Conservation (phyloP, 1,140 invertebrate genomes). For the Sarcophaga bullata region DNA sequence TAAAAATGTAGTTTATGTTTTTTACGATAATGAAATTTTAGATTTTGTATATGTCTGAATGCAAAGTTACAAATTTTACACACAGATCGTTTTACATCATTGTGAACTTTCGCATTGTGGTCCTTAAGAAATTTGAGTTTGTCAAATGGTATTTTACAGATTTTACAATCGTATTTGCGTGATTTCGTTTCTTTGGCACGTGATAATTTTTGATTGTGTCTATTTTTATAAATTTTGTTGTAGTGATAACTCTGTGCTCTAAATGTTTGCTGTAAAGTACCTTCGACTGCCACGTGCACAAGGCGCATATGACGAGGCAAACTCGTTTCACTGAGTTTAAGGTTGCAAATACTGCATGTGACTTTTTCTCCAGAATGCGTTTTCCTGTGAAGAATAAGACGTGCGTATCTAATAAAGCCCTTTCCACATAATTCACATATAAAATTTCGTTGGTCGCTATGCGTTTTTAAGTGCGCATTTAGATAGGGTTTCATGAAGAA, state of each 20-base stretch:
- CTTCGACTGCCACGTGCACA: neutral
- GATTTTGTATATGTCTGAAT: neutral
- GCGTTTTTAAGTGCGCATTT: neutral
- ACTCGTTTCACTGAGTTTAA: neutral
- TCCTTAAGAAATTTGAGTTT: neutral
- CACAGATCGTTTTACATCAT: neutral
- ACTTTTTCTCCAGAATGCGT: neutral
- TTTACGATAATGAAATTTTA: neutral
- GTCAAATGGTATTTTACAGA: neutral
- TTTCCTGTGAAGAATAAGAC: neutral
- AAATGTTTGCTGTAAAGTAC: neutral
- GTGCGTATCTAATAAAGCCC: neutral
- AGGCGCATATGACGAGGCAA: neutral
- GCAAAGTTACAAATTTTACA: neutral
- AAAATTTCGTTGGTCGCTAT: neutral
- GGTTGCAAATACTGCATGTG: neutral
- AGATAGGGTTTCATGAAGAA: neutral
- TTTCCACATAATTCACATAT: neutral
- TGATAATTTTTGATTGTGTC: neutral
- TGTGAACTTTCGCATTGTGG: neutral
- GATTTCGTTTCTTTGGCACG: neutral
- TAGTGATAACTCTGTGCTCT: neutral
- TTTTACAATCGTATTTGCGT: neutral
- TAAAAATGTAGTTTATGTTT: neutral
- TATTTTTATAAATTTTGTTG: neutral